A percentile compares a stretch with the other conserved stretches of the same genome.
phyloP scores from a whole-genome alignment of 2,888 invertebrate species.

The Atrina japonica region DNA sequence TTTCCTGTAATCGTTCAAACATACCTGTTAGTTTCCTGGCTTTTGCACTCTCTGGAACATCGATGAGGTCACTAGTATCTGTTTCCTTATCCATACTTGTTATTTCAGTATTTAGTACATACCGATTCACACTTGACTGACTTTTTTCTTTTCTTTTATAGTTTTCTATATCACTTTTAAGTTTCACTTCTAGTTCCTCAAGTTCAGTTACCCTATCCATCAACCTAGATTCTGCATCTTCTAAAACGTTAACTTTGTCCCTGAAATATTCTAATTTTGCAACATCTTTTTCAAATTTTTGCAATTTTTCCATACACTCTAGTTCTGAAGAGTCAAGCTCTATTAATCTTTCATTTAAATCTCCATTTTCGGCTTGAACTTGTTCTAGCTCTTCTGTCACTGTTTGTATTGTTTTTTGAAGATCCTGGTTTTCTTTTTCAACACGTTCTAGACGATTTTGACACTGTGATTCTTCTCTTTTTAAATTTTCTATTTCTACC shows the following conservation, averaged over 20 bases:
- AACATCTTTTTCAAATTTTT: constrained; percentile 37
- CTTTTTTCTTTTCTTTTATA: constrained; percentile 42
- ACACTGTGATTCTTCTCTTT: background rate
- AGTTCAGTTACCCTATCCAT: constrained; percentile 64
- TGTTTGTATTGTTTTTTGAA: constrained; percentile 31
- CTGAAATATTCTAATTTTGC: constrained; percentile 45
- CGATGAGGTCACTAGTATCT: constrained; percentile 30
- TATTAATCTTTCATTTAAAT: constrained; percentile 61
- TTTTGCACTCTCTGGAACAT: constrained; percentile 6
- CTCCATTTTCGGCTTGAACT: constrained; percentile 59
- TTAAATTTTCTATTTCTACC: background rate
- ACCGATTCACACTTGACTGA: constrained; percentile 23
- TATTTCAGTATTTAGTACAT: background rate
- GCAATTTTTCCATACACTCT: constrained; percentile 45
- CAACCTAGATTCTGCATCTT: constrained; percentile 63
- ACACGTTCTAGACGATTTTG: constrained; percentile 13
- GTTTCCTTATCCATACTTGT: constrained; percentile 22
- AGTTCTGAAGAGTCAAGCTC: constrained; percentile 61
- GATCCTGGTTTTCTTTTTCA: constrained; percentile 33
- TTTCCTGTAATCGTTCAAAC: constrained; percentile 64
- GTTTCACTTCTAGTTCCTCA: constrained; percentile 54
- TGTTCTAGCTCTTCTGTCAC: constrained; percentile 54
- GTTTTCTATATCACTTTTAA: constrained; percentile 32
- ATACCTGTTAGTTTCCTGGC: constrained; percentile 49
- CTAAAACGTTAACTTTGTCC: constrained; percentile 52